Percentiles rank a stretch among this genome's conserved stretches.
Conservation (phyloP, 2,797 vertebrate species). For the Kryptolebias ocellatus region DNA sequence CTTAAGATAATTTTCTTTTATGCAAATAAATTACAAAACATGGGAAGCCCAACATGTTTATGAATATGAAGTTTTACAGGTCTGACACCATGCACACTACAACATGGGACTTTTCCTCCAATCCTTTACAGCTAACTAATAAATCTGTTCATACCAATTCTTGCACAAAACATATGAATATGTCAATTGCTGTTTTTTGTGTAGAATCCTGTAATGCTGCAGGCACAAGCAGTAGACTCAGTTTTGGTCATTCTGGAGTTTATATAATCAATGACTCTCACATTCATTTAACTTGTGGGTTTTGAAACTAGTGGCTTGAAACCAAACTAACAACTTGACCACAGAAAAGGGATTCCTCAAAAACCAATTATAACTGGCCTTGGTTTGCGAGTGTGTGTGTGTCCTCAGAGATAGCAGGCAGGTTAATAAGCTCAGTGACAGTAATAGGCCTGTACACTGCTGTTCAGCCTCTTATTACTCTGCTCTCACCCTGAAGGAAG, state of each 20-base stretch:
- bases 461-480: slow-evolving; percentile 62
- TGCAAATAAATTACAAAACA: no score
- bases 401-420: slow-evolving; percentile 19
- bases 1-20: no score
- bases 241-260: not conserved
- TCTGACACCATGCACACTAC: no score
- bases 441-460: slow-evolving; percentile 60
- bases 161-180: no score
- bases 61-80: no score
- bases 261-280: not conserved
- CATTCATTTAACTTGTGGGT: slow-evolving; percentile 1
- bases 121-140: no score
- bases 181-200: no score
- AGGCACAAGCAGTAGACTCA: not conserved
- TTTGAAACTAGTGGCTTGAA: not conserved
- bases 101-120: no score
- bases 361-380: not conserved
- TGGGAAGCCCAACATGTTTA: no score
- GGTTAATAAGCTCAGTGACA: slow-evolving; percentile 71
- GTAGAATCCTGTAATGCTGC: no score
- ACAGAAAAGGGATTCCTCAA: not conserved
- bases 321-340: not conserved
- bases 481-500: slow-evolving; percentile 7
- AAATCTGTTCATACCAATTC: no score
- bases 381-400: slow-evolving; percentile 19